Base-by-base conservation (phyloP, 2,888 invertebrate species). In the Microctonus brassicae region DNA sequence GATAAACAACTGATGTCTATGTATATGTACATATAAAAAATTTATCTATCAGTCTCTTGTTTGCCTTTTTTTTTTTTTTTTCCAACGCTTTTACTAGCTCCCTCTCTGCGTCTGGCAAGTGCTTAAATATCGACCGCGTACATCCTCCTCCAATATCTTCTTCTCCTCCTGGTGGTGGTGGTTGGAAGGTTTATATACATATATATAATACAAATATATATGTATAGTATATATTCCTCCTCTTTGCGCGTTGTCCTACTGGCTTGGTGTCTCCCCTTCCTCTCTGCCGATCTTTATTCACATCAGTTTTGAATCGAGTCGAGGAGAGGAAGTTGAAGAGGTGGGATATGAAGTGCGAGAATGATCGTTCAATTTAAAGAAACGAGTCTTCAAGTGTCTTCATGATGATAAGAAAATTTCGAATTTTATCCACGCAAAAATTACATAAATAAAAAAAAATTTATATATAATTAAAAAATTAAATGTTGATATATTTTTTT, bases 1-100 rank as follows among this genome's bases (percentile, higher is more conserved):
- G 79, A 81, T 81, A 82, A 81, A 78, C 74, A 75, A 63, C 75
- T 75, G 73, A 57, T 66, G 36, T 57, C 24, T 33, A 39, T 66
- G n/a, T 58, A 20, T 58, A 6, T n/a, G n/a, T n/a, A n/a, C n/a
- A n/a, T n/a, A n/a, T n/a, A n/a, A n/a, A n/a, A n/a, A n/a, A n/a
- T n/a, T n/a, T n/a, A n/a, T n/a, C n/a, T n/a, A n/a, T n/a, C n/a
- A n/a, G n/a, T n/a, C n/a, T n/a, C n/a, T n/a, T n/a, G n/a, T n/a
- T n/a, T n/a, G n/a, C n/a, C n/a, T n/a, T n/a, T n/a, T n/a, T n/a
- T n/a, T n/a, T n/a, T n/a, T n/a, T n/a, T n/a, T n/a, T n/a, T n/a
- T n/a, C n/a, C n/a, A n/a, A n/a, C n/a, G n/a, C n/a, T n/a, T n/a
- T n/a, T n/a, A n/a, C n/a, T n/a, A n/a, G n/a, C n/a, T 29, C 42